phyloP scores from a whole-genome alignment of 2,797 vertebrate genomes.

The Lagocephalus sceleratus region DNA sequence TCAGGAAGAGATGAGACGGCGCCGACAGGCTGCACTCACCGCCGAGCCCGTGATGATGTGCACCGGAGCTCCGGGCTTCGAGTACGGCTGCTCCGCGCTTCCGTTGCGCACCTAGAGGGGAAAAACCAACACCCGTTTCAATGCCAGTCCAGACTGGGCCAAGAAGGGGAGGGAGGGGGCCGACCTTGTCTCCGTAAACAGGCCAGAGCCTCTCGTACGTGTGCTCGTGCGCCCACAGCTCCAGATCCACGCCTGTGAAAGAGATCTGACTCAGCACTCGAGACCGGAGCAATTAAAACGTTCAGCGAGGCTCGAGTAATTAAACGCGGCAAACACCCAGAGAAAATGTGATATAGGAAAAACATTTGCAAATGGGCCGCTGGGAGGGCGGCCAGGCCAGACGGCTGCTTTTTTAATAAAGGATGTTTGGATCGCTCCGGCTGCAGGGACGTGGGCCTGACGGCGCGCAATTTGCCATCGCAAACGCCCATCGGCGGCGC shows the following conservation, averaged over 20 bases:
- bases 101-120: slow-evolving; percentile 81
- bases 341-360: slow-evolving; percentile 46
- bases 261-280: slow-evolving; percentile 12
- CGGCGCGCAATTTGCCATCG: slow-evolving; percentile 40
- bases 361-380: slow-evolving; percentile 38
- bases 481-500: slow-evolving; percentile 41
- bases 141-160: slow-evolving; percentile 2
- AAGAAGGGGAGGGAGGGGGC: slow-evolving; percentile 3
- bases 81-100: slow-evolving; percentile 79
- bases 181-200: slow-evolving; percentile 83
- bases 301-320: slow-evolving; percentile 22
- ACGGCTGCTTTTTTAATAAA: slow-evolving; percentile 49
- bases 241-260: slow-evolving; percentile 83
- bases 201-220: slow-evolving; percentile 89
- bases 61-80: slow-evolving; percentile 83
- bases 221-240: slow-evolving; percentile 90
- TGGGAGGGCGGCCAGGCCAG: slow-evolving; percentile 37
- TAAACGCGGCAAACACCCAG: slow-evolving; percentile 49
- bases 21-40: slow-evolving; percentile 69
- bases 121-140: slow-evolving; percentile 11
- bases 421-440: slow-evolving; percentile 41
- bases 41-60: slow-evolving; percentile 90
- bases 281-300: slow-evolving; percentile 30
- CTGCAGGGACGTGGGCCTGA: slow-evolving; percentile 38
- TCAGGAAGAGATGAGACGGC: slow-evolving; percentile 16